A percentile compares a stretch with the other conserved stretches of the same genome.
These are phyloP conservation scores for Frankliniella intonsa DNA, from an alignment of 2,888 invertebrate species.

Conservation along the genomic window DNA sequence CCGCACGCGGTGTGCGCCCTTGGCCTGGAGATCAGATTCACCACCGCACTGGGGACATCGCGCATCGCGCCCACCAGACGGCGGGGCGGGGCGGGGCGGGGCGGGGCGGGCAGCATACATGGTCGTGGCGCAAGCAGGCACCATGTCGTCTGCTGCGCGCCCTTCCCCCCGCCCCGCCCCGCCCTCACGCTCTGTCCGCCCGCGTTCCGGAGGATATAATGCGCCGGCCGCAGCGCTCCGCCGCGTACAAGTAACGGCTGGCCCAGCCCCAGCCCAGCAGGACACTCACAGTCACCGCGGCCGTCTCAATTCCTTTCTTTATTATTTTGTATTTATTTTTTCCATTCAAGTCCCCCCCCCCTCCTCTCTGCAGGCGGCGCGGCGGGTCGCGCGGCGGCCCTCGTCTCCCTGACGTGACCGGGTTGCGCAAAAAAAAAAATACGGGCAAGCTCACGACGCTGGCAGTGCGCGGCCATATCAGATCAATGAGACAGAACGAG, in stretches of 20 bases:
- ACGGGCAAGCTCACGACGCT: background rate
- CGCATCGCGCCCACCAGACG: background rate
- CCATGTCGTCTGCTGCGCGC: background rate
- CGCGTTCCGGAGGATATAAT: no score
- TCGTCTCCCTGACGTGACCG: no score
- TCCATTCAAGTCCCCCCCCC: no score
- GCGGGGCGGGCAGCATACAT: background rate
- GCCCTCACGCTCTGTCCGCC: background rate
- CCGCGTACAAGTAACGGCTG: no score
- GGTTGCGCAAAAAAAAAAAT: background rate
- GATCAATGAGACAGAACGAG: background rate
- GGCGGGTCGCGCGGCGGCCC: background rate
- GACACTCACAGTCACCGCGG: no score
- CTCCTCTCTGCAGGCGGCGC: background rate
- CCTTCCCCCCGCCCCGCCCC: background rate
- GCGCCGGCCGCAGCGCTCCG: no score
- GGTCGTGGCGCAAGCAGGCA: background rate
- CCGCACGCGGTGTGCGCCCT: background rate
- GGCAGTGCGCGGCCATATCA: background rate
- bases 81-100: conserved; percentile 27
- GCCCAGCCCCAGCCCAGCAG: no score
- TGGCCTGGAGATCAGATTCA: background rate
- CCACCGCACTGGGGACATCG: no score
- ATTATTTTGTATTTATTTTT: no score
- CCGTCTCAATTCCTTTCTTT: no score